Conservation (phyloP, 2,888 invertebrate species). For the Rambutsinella grinnellia region DNA sequence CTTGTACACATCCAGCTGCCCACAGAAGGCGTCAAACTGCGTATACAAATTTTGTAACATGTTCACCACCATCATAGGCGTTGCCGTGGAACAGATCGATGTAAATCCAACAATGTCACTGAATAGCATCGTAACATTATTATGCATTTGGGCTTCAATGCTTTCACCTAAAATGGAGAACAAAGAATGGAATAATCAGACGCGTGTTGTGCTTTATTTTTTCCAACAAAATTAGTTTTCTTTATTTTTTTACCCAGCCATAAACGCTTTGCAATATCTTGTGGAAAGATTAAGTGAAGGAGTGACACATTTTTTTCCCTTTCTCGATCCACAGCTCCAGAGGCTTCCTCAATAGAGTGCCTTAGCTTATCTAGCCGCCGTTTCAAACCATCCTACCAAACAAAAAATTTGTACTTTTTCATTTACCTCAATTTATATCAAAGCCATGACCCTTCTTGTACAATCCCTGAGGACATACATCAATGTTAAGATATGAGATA, state of each 20-base stretch:
- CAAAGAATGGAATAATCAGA: not conserved
- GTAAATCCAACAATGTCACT: constrained; percentile 98
- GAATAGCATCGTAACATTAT: constrained; percentile 95
- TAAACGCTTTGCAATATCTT: constrained; percentile 91
- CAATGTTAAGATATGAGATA: no score
- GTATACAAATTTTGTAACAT: constrained; percentile 95
- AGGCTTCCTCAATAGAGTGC: constrained; percentile 93
- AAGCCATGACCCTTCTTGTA: no score
- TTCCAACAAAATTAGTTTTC: not conserved
- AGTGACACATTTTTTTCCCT: constrained; percentile 95
- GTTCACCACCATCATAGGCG: constrained; percentile 95
- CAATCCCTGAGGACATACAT: no score
- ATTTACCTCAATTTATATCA: no score
- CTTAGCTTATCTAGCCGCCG: constrained; percentile 95
- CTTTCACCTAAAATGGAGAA: constrained; percentile 76
- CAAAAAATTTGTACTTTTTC: no score
- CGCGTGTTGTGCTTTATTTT: not conserved
- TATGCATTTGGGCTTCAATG: constrained; percentile 93
- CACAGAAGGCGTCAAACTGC: constrained; percentile 92
- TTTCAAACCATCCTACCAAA: constrained; percentile 83
- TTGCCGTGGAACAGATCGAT: constrained; percentile 93
- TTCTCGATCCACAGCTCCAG: constrained; percentile 91
- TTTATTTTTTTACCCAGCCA: constrained; percentile 82
- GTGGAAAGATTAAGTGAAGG: constrained; percentile 93
- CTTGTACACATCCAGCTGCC: constrained; percentile 94